A percentile compares a stretch with the other conserved stretches of the same genome.
Evolutionary conservation across 2,888 invertebrate species (phyloP).

Genomic region (Eristalinus aeneus): DNA sequence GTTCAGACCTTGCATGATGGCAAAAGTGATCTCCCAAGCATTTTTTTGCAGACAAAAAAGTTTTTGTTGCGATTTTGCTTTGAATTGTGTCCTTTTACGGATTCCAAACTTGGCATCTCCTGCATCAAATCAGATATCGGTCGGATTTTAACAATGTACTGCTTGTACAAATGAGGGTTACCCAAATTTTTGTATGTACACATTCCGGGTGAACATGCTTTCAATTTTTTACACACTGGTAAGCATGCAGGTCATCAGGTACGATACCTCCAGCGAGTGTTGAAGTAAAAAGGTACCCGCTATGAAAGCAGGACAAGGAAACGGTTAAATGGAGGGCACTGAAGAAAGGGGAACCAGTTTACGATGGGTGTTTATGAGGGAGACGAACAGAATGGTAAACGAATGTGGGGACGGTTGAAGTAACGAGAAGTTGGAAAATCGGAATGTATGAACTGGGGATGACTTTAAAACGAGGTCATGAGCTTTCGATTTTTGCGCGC

Average conservation of each 20-base stretch:
- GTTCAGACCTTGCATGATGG: too few species aligned
- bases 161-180: not conserved
- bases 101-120: not conserved
- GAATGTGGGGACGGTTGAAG: not conserved
- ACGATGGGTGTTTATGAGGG: not conserved
- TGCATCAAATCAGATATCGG: not conserved
- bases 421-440: not conserved
- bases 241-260: not conserved
- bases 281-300: not conserved
- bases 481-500: not conserved
- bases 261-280: not conserved
- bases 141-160: not conserved
- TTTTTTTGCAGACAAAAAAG: too few species aligned
- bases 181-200: not conserved
- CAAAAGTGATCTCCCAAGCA: too few species aligned
- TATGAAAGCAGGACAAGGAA: not conserved
- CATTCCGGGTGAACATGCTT: too few species aligned
- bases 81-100: too few species aligned
- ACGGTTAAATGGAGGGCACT: not conserved
- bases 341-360: not conserved
- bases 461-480: not conserved
- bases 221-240: not conserved
- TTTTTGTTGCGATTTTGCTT: too few species aligned
- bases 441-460: not conserved
- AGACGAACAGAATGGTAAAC: not conserved